Conservation (phyloP, 2,888 invertebrate species). For the Busseola fusca region DNA sequence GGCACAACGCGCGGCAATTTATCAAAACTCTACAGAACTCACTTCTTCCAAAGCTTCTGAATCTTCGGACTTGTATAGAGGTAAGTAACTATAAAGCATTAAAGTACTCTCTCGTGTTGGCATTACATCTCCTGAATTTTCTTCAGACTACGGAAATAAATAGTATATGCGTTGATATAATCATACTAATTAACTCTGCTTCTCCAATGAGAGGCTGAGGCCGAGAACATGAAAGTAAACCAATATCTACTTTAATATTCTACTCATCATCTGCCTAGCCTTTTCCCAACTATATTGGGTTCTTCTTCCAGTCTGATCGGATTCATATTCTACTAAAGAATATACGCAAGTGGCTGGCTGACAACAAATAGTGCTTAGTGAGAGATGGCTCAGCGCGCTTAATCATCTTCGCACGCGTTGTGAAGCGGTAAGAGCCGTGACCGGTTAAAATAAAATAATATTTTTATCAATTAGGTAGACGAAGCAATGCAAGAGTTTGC, state of each 20-base stretch:
- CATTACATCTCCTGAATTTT: not conserved
- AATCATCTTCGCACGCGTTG: no score
- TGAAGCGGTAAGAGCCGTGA: no score
- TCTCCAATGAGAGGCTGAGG: not conserved
- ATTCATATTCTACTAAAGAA: not conserved
- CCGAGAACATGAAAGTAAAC: no score
- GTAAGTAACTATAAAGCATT: conserved; percentile 67
- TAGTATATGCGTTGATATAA: not conserved
- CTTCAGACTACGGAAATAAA: not conserved
- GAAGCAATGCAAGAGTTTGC: conserved; percentile 97
- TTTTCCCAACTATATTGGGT: no score
- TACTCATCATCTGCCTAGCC: no score
- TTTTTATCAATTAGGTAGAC: conserved; percentile 91
- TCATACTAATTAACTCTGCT: not conserved
- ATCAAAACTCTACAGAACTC: conserved; percentile 93
- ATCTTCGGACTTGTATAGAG: conserved; percentile 94
- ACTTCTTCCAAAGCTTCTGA: conserved; percentile 93
- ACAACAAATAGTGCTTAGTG: no score
- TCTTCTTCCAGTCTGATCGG: no score
- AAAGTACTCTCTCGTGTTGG: no score
- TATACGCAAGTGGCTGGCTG: no score
- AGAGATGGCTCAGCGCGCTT: no score
- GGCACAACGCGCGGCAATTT: conserved; percentile 96
- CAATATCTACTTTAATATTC: no score
- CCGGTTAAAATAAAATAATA: not conserved